Base-by-base conservation (phyloP, 2,888 invertebrate genomes). In the Cerastoderma edule region DNA sequence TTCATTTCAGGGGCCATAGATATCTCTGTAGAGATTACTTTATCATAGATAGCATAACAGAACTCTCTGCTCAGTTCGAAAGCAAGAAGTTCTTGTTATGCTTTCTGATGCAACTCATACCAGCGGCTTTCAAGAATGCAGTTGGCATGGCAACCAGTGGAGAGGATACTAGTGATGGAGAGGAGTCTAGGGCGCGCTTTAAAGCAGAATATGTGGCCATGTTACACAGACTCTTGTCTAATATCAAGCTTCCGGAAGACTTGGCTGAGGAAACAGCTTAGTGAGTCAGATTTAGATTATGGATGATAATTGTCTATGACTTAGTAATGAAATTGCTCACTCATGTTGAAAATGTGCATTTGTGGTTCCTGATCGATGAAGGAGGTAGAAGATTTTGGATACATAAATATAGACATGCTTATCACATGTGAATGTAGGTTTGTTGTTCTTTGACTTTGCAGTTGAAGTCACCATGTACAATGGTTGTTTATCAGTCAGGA, bases 31-130 rank as follows among this genome's bases (percentile, higher is more conserved):
- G 78, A n/a, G 83, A 89, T 70, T 83, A 87, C 19, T 81, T 78
- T 0, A 54, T 91, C n/a, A 80, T 88, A 0, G 80, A 81, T 19
- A 66, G 77, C 8, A 80, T 92, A 32, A 70, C 75, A n/a, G 72
- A 84, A 32, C 76, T 91, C 53, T 79, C 86, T 13, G 44, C 56
- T 1, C 78, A 81, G 35, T 87, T 85, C 71, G 84, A 87, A n/a
- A 65, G 85, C 27, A 74, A 83, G n/a, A 70, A 72, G 4, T 83
- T 91, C 35, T 71, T 89, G 16, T 24, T 67, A 0, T 76, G 83
- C 28, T 83, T 90, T 44, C 80, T 91, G 35, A 54, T 78, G n/a
- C 71, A 72, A 16, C 85, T 92, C 60, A 79, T 90, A 2, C 88
- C 89, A 8, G 87, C 84, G 24, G 90, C 89, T 6, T 81, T 91